Percentiles rank a stretch among this genome's conserved stretches.
Evolutionary conservation across 2,113 vertebrate genomes (phyloP).

Genomic region (Hemiscyllium ocellatum): DNA sequence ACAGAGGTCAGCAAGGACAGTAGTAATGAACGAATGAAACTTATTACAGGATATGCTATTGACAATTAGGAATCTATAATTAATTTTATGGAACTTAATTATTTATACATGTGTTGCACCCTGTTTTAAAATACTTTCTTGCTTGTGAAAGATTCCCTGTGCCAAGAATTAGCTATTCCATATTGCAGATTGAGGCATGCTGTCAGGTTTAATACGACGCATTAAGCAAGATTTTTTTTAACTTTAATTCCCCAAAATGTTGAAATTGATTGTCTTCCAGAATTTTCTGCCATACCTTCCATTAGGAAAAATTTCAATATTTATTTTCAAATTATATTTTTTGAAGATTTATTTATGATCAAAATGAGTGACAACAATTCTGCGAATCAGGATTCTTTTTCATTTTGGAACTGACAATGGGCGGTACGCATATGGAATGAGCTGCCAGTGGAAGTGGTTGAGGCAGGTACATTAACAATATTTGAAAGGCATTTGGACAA

Average conservation of each 20-base stretch:
- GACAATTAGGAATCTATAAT: not conserved
- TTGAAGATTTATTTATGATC: not conserved
- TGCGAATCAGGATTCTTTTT: not conserved
- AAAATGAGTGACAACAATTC: not conserved
- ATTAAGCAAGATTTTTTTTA: not conserved
- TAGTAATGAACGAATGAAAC: not conserved
- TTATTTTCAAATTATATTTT: not conserved
- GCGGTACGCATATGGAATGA: no score
- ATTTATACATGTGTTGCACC: not conserved
- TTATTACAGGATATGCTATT: not conserved
- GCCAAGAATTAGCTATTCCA: not conserved
- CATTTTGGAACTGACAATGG: not conserved
- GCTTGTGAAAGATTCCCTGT: not conserved
- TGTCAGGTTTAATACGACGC: not conserved
- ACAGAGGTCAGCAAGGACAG: not conserved
- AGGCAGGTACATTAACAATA: no score
- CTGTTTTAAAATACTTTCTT: not conserved
- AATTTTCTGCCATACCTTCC: not conserved
- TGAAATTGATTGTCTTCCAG: not conserved
- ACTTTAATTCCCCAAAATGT: not conserved
- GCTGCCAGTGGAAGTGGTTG: no score
- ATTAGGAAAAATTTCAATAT: not conserved
- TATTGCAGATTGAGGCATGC: not conserved
- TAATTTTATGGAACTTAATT: not conserved
- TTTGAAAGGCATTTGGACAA: no score